These are phyloP conservation scores for Sitta carolinensis DNA, from an alignment of 2,797 vertebrate genomes.

Conservation along the genomic window DNA sequence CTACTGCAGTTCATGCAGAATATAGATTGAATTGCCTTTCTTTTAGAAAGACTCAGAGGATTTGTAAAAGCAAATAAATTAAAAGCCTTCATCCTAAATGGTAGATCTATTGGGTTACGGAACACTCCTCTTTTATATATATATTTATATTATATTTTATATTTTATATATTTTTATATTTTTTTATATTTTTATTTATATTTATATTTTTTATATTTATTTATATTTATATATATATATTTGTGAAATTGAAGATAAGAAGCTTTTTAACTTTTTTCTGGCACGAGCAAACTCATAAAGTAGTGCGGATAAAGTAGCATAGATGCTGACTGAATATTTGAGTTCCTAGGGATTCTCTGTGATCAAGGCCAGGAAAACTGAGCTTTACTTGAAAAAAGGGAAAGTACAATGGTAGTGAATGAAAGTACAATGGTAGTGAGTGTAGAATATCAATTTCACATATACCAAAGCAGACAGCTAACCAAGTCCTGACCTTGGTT, in stretches of 20 bases:
- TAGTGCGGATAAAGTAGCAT: neutral
- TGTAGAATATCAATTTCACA: neutral
- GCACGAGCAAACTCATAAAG: neutral
- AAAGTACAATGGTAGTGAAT: neutral
- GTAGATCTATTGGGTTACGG: neutral
- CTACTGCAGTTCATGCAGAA: neutral
- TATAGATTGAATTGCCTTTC: neutral
- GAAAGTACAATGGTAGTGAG: neutral
- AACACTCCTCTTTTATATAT: neutral
- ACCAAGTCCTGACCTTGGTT: neutral
- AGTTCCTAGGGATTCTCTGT: neutral
- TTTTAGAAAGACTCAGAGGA: neutral
- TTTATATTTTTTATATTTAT: neutral
- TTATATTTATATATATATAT: neutral
- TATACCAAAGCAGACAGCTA: neutral
- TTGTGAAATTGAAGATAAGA: conserved; percentile 1
- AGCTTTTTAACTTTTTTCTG: conserved; percentile 8
- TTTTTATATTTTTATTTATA: neutral
- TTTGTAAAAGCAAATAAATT: neutral
- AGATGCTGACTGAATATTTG: neutral
- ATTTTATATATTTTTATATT: neutral
- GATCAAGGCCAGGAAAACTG: neutral
- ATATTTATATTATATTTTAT: neutral
- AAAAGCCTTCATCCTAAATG: neutral
- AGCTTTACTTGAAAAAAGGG: neutral